phyloP scores from a whole-genome alignment of 2,113 vertebrate species.

The Cyphomyrus plagiostoma region DNA sequence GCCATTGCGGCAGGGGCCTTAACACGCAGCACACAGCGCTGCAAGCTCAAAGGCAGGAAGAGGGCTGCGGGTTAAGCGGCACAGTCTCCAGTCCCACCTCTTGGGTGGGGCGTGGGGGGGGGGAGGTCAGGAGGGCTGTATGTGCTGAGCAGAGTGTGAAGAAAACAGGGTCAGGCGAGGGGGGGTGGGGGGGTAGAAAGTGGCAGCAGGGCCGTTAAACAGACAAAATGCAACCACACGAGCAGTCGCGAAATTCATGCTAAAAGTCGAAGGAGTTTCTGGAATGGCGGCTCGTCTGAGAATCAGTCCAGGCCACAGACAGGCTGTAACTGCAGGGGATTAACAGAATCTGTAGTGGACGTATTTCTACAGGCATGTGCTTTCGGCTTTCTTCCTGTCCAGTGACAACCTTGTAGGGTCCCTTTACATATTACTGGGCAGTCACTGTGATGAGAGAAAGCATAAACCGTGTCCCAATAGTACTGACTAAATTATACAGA shows the following conservation, averaged over 20 bases:
- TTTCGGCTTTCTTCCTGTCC: not conserved
- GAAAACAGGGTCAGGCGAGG: constrained; percentile 49
- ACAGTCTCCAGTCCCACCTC: constrained; percentile 37
- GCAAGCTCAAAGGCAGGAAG: constrained; percentile 56
- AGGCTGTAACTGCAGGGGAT: not conserved
- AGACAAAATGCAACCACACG: constrained; percentile 55
- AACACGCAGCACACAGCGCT: not conserved
- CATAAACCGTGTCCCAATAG: not conserved
- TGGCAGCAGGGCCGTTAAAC: constrained; percentile 62
- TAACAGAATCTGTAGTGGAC: not conserved
- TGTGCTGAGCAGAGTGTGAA: constrained; percentile 40
- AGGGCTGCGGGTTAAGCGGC: constrained; percentile 56
- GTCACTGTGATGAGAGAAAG: not conserved
- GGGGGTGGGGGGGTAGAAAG: constrained; percentile 58
- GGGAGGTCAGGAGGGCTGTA: constrained; percentile 18
- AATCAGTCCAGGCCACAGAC: not conserved
- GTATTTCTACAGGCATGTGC: not conserved
- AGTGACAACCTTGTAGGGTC: not conserved
- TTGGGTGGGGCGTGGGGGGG: not conserved
- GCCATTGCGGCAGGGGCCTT: constrained; percentile 13
- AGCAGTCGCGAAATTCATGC: constrained; percentile 24
- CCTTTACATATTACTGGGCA: not conserved
- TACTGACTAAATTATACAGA: not conserved
- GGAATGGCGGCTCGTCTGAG: not conserved
- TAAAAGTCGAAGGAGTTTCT: not conserved